A percentile compares a stretch with the other conserved stretches of the same genome.
Evolutionary conservation across 2,113 vertebrate genomes (phyloP).

Genomic region (Erythrocercus mccallii): DNA sequence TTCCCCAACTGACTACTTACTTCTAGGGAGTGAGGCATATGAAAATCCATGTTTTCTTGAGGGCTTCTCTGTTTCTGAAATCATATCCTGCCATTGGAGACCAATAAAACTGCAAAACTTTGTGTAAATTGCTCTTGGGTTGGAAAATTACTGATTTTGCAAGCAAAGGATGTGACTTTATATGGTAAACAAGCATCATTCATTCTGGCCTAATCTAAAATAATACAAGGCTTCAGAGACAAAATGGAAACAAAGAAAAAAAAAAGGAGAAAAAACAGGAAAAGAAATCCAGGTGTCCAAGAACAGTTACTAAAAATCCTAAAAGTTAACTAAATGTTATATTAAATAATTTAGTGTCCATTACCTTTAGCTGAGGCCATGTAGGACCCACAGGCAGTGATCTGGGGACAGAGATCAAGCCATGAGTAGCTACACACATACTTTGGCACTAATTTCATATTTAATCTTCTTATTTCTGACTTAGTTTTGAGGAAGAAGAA

Average conservation of each 20-base stretch:
- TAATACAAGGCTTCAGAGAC: not conserved
- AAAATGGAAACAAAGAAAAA: not conserved
- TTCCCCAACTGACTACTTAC: slow-evolving; percentile 35
- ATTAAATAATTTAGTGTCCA: not conserved
- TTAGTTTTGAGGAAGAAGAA: not conserved
- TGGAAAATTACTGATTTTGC: slow-evolving; percentile 33
- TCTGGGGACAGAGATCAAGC: not conserved
- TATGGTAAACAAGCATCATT: slow-evolving; percentile 17
- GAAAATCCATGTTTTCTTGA: slow-evolving; percentile 27
- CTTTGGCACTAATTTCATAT: not conserved
- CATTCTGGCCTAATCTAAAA: not conserved
- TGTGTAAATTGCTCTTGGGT: slow-evolving; percentile 11
- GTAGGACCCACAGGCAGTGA: not conserved
- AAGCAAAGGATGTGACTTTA: slow-evolving; percentile 4
- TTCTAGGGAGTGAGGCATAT: not conserved
- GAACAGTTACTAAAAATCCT: not conserved
- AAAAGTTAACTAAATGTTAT: not conserved
- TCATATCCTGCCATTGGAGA: slow-evolving; percentile 25
- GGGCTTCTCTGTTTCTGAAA: slow-evolving; percentile 35
- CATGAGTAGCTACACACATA: rapidly evolving
- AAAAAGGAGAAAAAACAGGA: not conserved
- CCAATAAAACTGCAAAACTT: slow-evolving; percentile 40
- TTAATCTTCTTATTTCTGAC: not conserved
- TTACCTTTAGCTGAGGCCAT: not conserved
- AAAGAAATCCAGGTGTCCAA: not conserved